Evolutionary conservation across 2,888 invertebrate species (phyloP), one percentile per base, ranked within the genome.

Genomic region (Melinaea menophilus): DNA sequence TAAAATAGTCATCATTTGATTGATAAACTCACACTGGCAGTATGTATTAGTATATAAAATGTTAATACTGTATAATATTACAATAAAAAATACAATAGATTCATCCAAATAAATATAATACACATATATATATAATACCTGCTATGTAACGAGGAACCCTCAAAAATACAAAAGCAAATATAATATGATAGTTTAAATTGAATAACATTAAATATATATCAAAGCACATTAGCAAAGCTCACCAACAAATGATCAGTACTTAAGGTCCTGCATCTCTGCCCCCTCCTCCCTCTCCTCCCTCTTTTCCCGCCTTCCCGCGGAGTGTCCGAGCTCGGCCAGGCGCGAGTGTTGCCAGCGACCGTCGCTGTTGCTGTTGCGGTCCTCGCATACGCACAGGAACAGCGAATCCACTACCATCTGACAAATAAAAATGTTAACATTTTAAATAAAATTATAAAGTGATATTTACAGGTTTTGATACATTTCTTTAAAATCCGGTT

Each of bases 371-470:
- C 95, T 92, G 65, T 95, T 95, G 84, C 95, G 95, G 80, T 97
- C 98, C 82, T 98, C 98, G 79, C 98, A 98, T 76, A 97, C 96
- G 82, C 98, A 99, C 68, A 99, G 88, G 85, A 98, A 96, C 61
- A 99, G 89, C 0, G 98, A 97, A 81, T 98, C 98, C 5, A 98
- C 95, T 9, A 98, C 96, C 94, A 98, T 97, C 97, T 98, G 83
- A 11, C 58, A 68, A 55, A 54, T 34, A 60, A 54, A 22, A 22
- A 22, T 22, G 22, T 22, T 22, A 22, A 22, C 22, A 22, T 22
- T 22, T 22, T 22, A 22, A 22, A n/a, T 22, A 22, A 54, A 9
- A 54, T 12, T 22, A 12, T 9, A 54, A 54, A 54, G 22, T n/a
- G 9, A 54, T 9, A 54, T 33, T 37, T 37, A 37, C 37, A 7